A percentile compares a stretch with the other conserved stretches of the same genome.
phyloP scores from a whole-genome alignment of 2,113 vertebrate species.

The Antechinus stuartii region DNA sequence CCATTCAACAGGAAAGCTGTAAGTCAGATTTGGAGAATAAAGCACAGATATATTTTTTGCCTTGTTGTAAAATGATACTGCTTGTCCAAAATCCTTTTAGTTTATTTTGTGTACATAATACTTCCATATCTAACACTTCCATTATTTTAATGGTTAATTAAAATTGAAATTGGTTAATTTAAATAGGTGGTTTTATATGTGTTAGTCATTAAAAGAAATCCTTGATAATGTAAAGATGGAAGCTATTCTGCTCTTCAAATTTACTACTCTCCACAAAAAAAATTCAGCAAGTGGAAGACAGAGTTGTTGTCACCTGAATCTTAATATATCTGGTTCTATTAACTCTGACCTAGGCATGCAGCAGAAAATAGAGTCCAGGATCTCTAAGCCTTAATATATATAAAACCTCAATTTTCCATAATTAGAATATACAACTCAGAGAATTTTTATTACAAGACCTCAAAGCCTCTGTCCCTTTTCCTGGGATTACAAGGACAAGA shows the following conservation, averaged over 20 bases:
- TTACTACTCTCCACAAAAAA: neutral
- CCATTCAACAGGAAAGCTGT: neutral
- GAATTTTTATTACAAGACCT: neutral
- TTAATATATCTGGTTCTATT: neutral
- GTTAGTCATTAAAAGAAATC: neutral
- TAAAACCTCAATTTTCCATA: neutral
- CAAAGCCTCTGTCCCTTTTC: neutral
- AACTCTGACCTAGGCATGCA: neutral
- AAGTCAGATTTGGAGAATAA: neutral
- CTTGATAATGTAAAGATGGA: neutral
- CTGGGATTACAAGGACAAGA: accelerated
- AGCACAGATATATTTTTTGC: neutral
- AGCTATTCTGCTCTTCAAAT: neutral
- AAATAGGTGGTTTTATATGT: neutral
- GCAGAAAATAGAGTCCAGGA: neutral
- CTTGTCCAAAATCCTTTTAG: neutral
- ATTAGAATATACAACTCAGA: neutral
- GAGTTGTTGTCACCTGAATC: neutral
- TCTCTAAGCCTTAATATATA: neutral
- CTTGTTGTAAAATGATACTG: neutral
- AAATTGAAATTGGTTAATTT: neutral
- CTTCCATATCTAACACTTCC: neutral
- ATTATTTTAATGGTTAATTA: neutral
- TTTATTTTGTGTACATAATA: neutral
- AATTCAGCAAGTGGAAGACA: neutral